Conservation (phyloP, 2,888 invertebrate genomes). For the Clivina fossor region DNA sequence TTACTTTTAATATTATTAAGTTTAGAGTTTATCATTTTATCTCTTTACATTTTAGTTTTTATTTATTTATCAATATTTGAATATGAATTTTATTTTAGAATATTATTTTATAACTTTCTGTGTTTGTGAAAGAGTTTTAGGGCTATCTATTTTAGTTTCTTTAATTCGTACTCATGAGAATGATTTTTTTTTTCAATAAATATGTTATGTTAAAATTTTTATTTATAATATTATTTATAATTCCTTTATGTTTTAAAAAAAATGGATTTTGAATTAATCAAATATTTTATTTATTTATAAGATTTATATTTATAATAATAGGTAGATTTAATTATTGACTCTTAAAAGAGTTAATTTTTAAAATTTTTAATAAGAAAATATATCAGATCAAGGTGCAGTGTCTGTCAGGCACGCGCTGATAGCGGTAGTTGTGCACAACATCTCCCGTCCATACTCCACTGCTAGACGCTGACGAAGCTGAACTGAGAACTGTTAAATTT, state of each 20-base stretch:
- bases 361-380: too few species aligned
- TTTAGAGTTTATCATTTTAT: slow-evolving; percentile 63
- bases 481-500: too few species aligned
- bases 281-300: too few species aligned
- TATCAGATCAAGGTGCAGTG: too few species aligned
- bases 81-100: slow-evolving; percentile 59
- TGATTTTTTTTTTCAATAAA: slow-evolving; percentile 14
- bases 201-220: slow-evolving; percentile 11
- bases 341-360: too few species aligned
- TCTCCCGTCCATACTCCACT: too few species aligned
- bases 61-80: slow-evolving; percentile 54
- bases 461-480: too few species aligned
- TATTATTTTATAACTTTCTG: slow-evolving; percentile 64
- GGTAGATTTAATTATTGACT: too few species aligned
- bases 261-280: too few species aligned
- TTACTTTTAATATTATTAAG: slow-evolving; percentile 62
- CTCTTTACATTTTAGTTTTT: slow-evolving; percentile 58
- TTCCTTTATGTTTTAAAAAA: background rate
- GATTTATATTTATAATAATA: too few species aligned
- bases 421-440: too few species aligned
- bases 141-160: slow-evolving; percentile 61
- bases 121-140: slow-evolving; percentile 67
- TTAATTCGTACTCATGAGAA: slow-evolving; percentile 14
- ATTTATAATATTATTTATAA: slow-evolving; percentile 11
- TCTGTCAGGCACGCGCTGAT: too few species aligned